A percentile compares a stretch with the other conserved stretches of the same genome.
phyloP scores from a whole-genome alignment of 2,888 invertebrate genomes.

The Trissonchulus latispiculum region DNA sequence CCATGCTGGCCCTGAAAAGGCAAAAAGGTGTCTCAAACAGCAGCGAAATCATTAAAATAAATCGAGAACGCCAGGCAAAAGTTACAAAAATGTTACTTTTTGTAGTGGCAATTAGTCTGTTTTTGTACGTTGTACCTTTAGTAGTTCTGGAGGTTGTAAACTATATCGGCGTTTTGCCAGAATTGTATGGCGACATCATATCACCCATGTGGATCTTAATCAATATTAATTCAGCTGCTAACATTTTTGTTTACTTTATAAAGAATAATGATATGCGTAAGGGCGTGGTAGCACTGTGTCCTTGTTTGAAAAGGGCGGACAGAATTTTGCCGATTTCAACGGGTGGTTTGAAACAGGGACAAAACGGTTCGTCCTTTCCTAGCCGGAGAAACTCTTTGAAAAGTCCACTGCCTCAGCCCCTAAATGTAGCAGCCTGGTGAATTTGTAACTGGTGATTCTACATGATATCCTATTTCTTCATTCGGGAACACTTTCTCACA shows the following conservation, averaged over 20 bases:
- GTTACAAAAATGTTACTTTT: neutral
- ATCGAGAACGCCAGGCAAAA: neutral
- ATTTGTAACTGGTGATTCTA: no score
- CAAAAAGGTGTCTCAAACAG: neutral
- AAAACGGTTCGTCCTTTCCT: no score
- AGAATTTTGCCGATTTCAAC: no score
- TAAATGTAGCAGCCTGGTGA: no score
- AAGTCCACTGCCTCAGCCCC: no score
- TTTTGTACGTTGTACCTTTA: neutral
- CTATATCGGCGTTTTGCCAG: neutral
- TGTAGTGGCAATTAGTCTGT: neutral
- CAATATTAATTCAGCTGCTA: neutral
- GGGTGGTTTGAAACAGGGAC: no score
- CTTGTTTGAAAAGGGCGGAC: no score
- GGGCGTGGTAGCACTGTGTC: no score
- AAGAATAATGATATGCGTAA: neutral
- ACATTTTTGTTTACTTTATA: neutral
- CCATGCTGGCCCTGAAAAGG: neutral
- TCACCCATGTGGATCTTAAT: neutral
- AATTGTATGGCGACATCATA: neutral
- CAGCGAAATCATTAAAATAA: neutral
- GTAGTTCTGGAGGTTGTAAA: neutral
- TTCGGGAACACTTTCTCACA: no score
- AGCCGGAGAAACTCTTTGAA: no score
- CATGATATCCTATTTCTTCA: no score